Percentiles rank a stretch among this genome's conserved stretches.
Conservation (phyloP, 2,888 invertebrate species). For the Quadroppia sp. region DNA sequence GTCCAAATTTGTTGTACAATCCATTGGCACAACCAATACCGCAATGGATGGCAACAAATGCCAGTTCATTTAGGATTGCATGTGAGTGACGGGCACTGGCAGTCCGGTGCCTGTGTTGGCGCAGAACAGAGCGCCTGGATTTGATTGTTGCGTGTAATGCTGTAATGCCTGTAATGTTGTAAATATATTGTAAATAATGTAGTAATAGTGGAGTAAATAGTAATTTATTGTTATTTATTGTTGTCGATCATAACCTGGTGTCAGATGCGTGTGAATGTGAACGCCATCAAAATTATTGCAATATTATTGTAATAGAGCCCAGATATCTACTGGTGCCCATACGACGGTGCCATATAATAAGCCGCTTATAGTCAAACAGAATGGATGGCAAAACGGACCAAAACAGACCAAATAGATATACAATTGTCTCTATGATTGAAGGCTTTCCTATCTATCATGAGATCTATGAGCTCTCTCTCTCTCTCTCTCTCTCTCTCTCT, state of each 20-base stretch:
- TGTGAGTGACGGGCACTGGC: not conserved
- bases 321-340: not conserved
- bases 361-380: slow-evolving; percentile 13
- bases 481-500: too few relatives aligned
- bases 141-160: slow-evolving; percentile 26
- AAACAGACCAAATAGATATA: not conserved
- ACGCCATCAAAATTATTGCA: slow-evolving; percentile 3
- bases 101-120: not conserved
- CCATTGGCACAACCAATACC: slow-evolving; percentile 4
- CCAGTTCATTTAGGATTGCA: slow-evolving; percentile 1
- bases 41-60: slow-evolving; percentile 9
- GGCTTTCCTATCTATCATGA: slow-evolving; percentile 2
- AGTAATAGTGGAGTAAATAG: not conserved
- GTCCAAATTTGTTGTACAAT: not conserved
- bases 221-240: slow-evolving; percentile 28
- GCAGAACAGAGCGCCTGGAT: not conserved
- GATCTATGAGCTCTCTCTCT: too few relatives aligned
- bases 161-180: slow-evolving; percentile 15
- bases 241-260: slow-evolving; percentile 21
- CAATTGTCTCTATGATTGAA: slow-evolving; percentile 4
- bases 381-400: not conserved
- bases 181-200: too few relatives aligned
- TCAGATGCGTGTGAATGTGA: slow-evolving; percentile 15
- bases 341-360: slow-evolving; percentile 5
- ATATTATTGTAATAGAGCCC: slow-evolving; percentile 10